Evolutionary conservation across 2,113 vertebrate species (phyloP).

Genomic region (Propithecus coquereli): DNA sequence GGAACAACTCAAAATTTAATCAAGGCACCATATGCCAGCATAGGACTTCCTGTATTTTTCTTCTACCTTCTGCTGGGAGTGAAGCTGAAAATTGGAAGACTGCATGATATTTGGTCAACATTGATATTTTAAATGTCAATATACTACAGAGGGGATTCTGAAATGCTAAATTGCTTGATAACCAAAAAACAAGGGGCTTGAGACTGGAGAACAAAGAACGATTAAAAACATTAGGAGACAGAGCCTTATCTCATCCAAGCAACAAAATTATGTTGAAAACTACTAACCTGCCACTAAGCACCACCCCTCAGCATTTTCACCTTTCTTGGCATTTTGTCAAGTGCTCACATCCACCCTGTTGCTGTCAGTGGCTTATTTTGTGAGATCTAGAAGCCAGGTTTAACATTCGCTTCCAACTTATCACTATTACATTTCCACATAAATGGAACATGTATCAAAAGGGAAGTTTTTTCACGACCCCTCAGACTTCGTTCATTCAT

Average conservation of each 20-base stretch:
- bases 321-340: fast-evolving
- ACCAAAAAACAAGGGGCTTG: not conserved
- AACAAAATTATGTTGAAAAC: not conserved
- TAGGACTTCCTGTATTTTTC: not conserved
- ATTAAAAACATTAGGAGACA: not conserved
- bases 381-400: not conserved
- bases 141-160: not conserved
- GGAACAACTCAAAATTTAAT: not conserved
- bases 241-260: not conserved
- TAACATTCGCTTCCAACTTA: not conserved
- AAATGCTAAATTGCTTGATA: not conserved
- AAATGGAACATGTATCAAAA: not conserved
- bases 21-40: not conserved
- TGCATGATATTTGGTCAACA: not conserved
- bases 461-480: not conserved
- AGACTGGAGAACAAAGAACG: not conserved
- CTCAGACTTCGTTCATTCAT: not conserved
- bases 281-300: not conserved
- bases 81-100: not conserved
- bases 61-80: not conserved
- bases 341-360: not conserved
- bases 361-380: not conserved
- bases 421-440: not conserved
- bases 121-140: not conserved
- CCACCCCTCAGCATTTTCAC: too few species aligned